Base-by-base conservation (phyloP, 2,113 vertebrate genomes). In the Pica pica region DNA sequence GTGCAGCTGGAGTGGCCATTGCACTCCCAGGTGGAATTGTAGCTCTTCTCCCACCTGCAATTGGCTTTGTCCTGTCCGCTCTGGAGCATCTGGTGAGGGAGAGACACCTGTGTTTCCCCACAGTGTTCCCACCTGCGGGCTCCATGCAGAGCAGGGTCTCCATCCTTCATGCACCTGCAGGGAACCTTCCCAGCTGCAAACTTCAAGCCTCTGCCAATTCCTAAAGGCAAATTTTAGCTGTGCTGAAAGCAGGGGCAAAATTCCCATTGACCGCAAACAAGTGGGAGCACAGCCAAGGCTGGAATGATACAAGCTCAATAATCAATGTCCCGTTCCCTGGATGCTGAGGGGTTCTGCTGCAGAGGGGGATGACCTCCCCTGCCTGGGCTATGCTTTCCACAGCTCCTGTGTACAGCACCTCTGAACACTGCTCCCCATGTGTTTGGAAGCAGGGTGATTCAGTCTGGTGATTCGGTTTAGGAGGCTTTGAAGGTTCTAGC, bases 401-500 rank as follows among this genome's bases (percentile, higher is more conserved):
- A n/a, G 82, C 42, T 75, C 64, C 14, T 0, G 3, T 37, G 55
- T 11, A 15, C 4, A 7, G 35, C 33, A 26, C 41, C 55, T 61
- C 75, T n/a, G 46, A 49, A 41, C 2, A 3, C 28, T 2, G 11
- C 73, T 70, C 47, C 47, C 31, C 26, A 26, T 0, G 0, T 28
- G 2, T 47, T 71, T 81, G 83, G 71, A 75, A 88, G 60, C 33
- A 19, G 41, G 30, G 13, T 88, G 93, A 79, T 73, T 94, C 69
- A 70, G 27, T 52, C 67, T 39, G 82, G 49, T 90, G 92, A 90
- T 70, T 92, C 86, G 68, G 7, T 64, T 23, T 73, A 70, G 81
- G 83, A 89, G 65, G 26, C 91, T 91, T 95, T 93, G 89, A 83
- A 94, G 75, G 22, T 80, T 90, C 80, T 57, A 95, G 71, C 68